Evolutionary conservation across 2,797 vertebrate species (phyloP).

Genomic region (Cynopterus sphinx): DNA sequence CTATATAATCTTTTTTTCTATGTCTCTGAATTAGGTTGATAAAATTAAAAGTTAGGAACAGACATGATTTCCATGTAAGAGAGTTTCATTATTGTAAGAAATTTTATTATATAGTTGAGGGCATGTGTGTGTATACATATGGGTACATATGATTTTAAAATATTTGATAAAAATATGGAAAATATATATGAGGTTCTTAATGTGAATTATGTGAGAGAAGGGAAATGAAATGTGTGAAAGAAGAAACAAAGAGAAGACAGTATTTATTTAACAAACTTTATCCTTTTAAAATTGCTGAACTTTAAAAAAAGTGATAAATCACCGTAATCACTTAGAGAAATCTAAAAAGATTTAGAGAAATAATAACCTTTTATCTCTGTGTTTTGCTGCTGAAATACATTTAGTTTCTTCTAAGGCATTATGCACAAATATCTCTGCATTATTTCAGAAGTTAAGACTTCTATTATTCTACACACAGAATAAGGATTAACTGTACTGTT

Average conservation of each 20-base stretch:
- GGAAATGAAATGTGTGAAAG: neutral
- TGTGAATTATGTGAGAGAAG: neutral
- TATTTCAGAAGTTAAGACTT: conserved; percentile 1
- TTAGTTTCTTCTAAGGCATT: neutral
- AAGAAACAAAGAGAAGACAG: neutral
- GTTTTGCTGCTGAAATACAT: neutral
- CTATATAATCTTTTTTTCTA: neutral
- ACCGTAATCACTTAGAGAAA: neutral
- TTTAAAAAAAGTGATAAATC: neutral
- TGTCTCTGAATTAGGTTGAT: neutral
- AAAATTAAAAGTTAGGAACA: neutral
- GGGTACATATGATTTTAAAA: neutral
- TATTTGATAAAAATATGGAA: neutral
- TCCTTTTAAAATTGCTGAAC: neutral
- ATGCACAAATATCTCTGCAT: neutral
- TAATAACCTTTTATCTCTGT: neutral
- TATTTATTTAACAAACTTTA: neutral
- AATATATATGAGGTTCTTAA: neutral
- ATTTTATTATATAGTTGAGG: neutral
- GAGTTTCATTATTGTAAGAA: neutral
- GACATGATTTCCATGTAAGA: neutral
- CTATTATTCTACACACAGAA: neutral
- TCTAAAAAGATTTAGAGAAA: neutral
- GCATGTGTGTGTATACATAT: neutral
- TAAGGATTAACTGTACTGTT: conserved; percentile 17